Percentiles rank a stretch among this genome's conserved stretches.
phyloP scores from a whole-genome alignment of 2,888 invertebrate species.

The Perizoma flavofasciatum region DNA sequence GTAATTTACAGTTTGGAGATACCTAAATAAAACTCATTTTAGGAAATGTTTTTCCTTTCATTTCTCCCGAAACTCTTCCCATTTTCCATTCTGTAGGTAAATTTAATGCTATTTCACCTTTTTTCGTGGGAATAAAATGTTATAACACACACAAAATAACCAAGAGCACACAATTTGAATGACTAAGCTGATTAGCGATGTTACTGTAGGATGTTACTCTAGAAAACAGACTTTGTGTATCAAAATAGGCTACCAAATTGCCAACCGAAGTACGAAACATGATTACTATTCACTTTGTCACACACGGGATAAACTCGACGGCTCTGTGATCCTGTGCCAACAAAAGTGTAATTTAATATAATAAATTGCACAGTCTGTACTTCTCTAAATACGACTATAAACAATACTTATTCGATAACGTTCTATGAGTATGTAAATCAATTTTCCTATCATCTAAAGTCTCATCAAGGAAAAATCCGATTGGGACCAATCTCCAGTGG shows the following conservation, averaged over 20 bases:
- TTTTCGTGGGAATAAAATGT: background rate
- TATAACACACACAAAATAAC: background rate
- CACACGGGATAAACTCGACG: constrained; percentile 15
- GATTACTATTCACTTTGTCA: constrained; percentile 24
- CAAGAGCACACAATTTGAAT: constrained; percentile 5
- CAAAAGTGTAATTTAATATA: constrained; percentile 5
- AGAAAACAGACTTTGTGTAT: constrained; percentile 8
- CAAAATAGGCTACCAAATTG: constrained; percentile 23
- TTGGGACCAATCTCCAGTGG: constrained; percentile 40
- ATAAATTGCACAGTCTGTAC: too few relatives aligned
- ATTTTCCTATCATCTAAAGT: constrained; percentile 5
- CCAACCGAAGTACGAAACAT: constrained; percentile 24
- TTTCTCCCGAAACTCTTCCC: background rate
- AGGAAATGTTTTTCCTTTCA: constrained; percentile 37
- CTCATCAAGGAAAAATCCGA: constrained; percentile 42
- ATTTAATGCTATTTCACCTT: background rate
- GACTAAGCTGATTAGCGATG: constrained; percentile 9
- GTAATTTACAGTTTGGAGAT: constrained; percentile 64
- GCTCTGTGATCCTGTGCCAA: constrained; percentile 32
- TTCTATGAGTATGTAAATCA: too few relatives aligned
- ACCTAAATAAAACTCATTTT: constrained; percentile 59
- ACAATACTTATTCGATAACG: too few relatives aligned
- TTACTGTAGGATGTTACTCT: constrained; percentile 6
- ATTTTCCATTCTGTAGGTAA: background rate
- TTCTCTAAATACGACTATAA: too few relatives aligned